These are phyloP conservation scores for Catostylus mosaicus DNA, from an alignment of 30 jellyfish, hydroid and myxozoan species.

Conservation along the genomic window DNA sequence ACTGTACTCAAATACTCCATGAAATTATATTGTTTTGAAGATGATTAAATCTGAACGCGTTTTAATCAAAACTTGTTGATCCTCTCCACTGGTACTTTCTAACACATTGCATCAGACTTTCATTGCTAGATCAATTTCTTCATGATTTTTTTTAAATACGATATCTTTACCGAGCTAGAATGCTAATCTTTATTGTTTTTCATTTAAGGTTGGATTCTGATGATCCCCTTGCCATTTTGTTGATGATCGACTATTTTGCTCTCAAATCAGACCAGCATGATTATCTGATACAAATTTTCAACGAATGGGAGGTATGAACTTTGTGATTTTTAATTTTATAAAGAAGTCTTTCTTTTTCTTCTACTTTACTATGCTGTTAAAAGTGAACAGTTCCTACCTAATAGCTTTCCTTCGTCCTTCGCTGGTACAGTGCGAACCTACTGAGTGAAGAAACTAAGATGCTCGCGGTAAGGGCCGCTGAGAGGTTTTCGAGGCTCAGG, in stretches of 20 bases:
- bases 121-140: too few relatives aligned
- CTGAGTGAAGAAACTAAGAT: neutral
- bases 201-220: slow-evolving; percentile 77
- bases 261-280: slow-evolving; percentile 82
- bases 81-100: too few relatives aligned
- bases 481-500: neutral
- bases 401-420: neutral
- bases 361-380: neutral
- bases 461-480: neutral
- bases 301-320: slow-evolving; percentile 75
- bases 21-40: too few relatives aligned
- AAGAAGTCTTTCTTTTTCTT: neutral
- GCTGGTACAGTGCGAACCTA: neutral
- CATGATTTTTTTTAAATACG: too few relatives aligned
- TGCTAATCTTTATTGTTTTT: too few relatives aligned
- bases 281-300: slow-evolving; percentile 61
- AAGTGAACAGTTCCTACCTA: neutral
- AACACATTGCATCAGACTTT: too few relatives aligned
- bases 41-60: too few relatives aligned
- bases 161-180: too few relatives aligned
- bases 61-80: too few relatives aligned
- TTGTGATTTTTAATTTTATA: neutral
- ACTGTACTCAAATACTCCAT: too few relatives aligned
- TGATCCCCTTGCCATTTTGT: slow-evolving; percentile 87
- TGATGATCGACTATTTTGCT: slow-evolving; percentile 88